Percentiles rank a stretch among this genome's conserved stretches.
Conservation (phyloP, 2,113 vertebrate species). For the Dipodomys stephensi region DNA sequence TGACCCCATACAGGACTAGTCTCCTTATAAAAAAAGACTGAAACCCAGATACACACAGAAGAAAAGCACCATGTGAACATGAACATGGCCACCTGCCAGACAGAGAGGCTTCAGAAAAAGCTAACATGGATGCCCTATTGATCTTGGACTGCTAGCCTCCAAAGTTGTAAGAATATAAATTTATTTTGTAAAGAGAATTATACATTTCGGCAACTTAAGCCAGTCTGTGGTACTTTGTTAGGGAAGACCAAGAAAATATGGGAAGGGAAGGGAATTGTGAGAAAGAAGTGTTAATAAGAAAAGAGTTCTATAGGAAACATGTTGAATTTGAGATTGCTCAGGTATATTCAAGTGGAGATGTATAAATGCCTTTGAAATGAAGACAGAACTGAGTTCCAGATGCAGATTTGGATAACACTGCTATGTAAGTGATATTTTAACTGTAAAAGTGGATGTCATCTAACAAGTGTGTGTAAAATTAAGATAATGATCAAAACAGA, state of each 20-base stretch:
- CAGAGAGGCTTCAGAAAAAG: slow-evolving; percentile 12
- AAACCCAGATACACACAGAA: not conserved
- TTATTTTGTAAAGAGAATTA: not conserved
- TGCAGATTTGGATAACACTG: slow-evolving; percentile 18
- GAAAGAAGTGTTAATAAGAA: not conserved
- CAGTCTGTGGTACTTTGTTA: slow-evolving; percentile 1
- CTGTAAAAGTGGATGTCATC: not conserved
- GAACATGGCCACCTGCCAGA: not conserved
- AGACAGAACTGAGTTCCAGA: not conserved
- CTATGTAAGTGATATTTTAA: slow-evolving; percentile 15
- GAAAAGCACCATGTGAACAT: not conserved
- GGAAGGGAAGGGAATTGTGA: not conserved
- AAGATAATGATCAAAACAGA: slow-evolving; percentile 42
- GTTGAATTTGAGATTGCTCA: slow-evolving; percentile 35
- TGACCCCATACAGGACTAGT: not conserved
- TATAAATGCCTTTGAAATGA: slow-evolving; percentile 51
- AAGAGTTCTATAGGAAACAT: not conserved
- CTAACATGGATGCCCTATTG: not conserved
- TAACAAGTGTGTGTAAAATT: slow-evolving; percentile 5
- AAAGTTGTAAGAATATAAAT: not conserved
- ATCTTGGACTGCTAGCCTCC: not conserved
- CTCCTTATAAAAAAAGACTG: slow-evolving; percentile 28
- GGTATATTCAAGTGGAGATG: not conserved
- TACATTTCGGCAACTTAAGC: slow-evolving; percentile 11
- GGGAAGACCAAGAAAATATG: not conserved